phyloP scores from a whole-genome alignment of 2,888 invertebrate species.

The Stenodera caucasica region DNA sequence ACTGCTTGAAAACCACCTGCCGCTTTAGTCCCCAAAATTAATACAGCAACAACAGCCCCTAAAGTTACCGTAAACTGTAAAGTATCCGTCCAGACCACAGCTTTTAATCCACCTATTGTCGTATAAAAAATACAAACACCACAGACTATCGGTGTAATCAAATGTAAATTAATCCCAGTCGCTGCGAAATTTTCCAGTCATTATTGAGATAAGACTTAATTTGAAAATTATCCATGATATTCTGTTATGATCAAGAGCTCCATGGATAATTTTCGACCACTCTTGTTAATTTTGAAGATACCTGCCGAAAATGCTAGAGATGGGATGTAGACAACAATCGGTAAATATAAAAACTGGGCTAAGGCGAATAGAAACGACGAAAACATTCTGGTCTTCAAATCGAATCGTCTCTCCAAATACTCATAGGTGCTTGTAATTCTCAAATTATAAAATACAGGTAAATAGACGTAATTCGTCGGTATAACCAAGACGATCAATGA shows the following conservation, averaged over 20 bases:
- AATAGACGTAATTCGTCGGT: constrained; percentile 50
- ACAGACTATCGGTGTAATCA: constrained; percentile 67
- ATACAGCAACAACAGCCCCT: constrained; percentile 59
- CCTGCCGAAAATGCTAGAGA: constrained; percentile 67
- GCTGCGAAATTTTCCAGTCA: no score
- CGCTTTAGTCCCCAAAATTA: constrained; percentile 47
- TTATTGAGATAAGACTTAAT: no score
- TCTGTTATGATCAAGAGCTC: no score
- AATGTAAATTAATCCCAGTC: constrained; percentile 66
- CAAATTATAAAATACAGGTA: constrained; percentile 68
- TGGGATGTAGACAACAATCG: constrained; percentile 68
- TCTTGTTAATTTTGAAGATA: no score
- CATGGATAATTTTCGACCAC: no score
- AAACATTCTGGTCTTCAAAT: constrained; percentile 59
- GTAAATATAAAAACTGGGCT: constrained; percentile 60
- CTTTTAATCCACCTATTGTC: constrained; percentile 67
- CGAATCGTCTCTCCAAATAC: constrained; percentile 65
- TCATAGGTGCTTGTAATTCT: constrained; percentile 68
- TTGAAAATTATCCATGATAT: no score
- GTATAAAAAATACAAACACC: constrained; percentile 74
- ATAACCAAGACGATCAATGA: constrained; percentile 50
- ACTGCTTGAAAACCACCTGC: constrained; percentile 56
- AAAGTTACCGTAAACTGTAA: constrained; percentile 58
- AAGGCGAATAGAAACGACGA: constrained; percentile 62
- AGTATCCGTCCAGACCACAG: constrained; percentile 66